Conservation (phyloP, 1,140 invertebrate genomes). For the Atta texana region DNA sequence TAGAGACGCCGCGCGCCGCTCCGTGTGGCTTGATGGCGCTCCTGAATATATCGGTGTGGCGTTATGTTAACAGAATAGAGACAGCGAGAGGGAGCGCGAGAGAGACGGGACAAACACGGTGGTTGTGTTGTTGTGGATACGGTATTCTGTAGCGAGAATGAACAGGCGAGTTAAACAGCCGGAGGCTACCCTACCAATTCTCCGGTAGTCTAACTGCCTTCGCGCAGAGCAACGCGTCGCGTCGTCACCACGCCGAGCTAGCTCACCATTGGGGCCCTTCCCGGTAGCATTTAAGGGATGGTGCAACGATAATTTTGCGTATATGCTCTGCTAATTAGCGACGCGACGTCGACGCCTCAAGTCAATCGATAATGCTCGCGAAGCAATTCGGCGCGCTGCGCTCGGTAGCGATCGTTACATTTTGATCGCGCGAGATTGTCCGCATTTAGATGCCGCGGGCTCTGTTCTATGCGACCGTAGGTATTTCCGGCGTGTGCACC, state of each 20-base stretch:
- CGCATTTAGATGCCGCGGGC: conserved; percentile 1
- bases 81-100: background rate
- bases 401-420: background rate
- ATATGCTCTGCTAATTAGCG: conserved; percentile 64
- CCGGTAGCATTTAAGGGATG: conserved; percentile 41
- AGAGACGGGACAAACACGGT: conserved; percentile 23
- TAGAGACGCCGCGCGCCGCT: conserved; percentile 32
- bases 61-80: conserved; percentile 32
- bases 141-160: conserved; percentile 72
- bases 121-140: conserved; percentile 65
- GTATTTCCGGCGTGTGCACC: conserved; percentile 3
- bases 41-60: conserved; percentile 60
- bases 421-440: conserved; percentile 41
- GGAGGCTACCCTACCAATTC: conserved; percentile 78
- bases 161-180: conserved; percentile 80
- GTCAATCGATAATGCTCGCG: conserved; percentile 28
- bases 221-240: conserved; percentile 29
- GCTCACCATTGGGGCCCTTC: conserved; percentile 47
- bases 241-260: background rate
- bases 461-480: conserved; percentile 3
- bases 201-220: conserved; percentile 77
- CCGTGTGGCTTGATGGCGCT: conserved; percentile 62
- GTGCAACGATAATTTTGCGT: conserved; percentile 64
- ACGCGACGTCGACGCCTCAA: conserved; percentile 15
- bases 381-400: background rate